phyloP scores from a whole-genome alignment of 2,888 invertebrate species.

The Rhyacophila evoluta region DNA sequence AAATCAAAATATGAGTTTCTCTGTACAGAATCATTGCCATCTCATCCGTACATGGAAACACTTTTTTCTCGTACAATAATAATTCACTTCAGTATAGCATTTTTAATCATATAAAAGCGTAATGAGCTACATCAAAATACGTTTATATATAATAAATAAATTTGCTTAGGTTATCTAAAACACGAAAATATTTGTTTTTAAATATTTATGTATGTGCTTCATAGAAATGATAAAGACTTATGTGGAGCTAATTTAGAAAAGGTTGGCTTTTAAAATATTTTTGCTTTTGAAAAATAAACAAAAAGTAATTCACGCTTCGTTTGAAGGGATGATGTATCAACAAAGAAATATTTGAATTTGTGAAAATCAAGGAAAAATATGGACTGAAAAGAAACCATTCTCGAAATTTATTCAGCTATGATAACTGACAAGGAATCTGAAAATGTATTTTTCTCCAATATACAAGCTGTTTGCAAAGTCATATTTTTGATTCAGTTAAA shows the following conservation, averaged over 20 bases:
- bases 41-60: too few species aligned
- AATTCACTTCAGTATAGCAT: too few species aligned
- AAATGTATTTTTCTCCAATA: background rate
- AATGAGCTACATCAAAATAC: too few species aligned
- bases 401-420: background rate
- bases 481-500: too few species aligned
- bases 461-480: constrained; percentile 10
- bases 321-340: constrained; percentile 10
- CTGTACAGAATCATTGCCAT: too few species aligned
- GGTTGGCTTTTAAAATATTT: background rate
- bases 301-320: constrained; percentile 17
- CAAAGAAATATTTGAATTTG: constrained; percentile 11
- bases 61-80: too few species aligned
- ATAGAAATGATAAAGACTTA: too few species aligned
- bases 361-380: constrained; percentile 17
- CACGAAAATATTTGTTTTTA: background rate
- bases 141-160: too few species aligned
- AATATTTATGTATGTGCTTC: too few species aligned
- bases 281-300: background rate
- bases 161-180: background rate
- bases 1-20: too few species aligned
- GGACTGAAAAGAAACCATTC: constrained; percentile 4
- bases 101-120: too few species aligned
- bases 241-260: background rate
- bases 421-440: constrained; percentile 19